Percentiles rank a stretch among this genome's conserved stretches.
phyloP scores from a whole-genome alignment of 2,113 vertebrate species.

The Nothobranchius kuhntae region DNA sequence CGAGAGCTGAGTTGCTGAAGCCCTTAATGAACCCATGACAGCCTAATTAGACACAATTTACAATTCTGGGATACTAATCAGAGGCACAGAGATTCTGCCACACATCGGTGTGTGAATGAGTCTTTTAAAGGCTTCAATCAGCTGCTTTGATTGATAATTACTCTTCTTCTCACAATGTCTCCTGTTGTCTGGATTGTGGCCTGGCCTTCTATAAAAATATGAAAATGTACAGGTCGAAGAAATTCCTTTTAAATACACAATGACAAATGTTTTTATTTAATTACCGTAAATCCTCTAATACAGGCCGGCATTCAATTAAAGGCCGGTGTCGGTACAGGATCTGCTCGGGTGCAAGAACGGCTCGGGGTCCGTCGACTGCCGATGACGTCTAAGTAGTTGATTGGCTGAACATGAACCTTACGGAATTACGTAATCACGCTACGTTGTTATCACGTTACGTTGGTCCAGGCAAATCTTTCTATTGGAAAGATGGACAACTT shows the following conservation, averaged over 20 bases:
- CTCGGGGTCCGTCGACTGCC: no score
- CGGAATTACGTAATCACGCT: no score
- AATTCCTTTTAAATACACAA: constrained; percentile 36
- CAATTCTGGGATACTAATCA: constrained; percentile 99
- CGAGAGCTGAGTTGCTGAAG: constrained; percentile 94
- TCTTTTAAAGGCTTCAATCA: constrained; percentile 94
- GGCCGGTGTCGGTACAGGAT: no score
- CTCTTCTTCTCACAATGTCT: constrained; percentile 47
- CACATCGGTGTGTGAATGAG: constrained; percentile 95
- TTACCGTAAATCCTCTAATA: no score
- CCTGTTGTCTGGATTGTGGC: constrained; percentile 78
- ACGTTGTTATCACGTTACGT: no score
- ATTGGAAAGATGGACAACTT: no score
- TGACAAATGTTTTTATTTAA: not conserved
- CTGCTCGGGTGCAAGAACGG: no score
- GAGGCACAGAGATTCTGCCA: constrained; percentile 89
- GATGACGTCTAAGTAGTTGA: no score
- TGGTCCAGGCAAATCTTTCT: no score
- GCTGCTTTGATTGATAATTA: constrained; percentile 98
- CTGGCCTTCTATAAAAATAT: constrained; percentile 74
- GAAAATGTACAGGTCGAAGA: constrained; percentile 80
- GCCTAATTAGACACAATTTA: constrained; percentile 99
- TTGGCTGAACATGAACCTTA: no score
- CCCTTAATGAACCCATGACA: constrained; percentile 99
- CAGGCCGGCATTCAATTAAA: no score